Evolutionary conservation across 2,113 vertebrate genomes (phyloP).

Genomic region (Zosterops hypoxanthus): DNA sequence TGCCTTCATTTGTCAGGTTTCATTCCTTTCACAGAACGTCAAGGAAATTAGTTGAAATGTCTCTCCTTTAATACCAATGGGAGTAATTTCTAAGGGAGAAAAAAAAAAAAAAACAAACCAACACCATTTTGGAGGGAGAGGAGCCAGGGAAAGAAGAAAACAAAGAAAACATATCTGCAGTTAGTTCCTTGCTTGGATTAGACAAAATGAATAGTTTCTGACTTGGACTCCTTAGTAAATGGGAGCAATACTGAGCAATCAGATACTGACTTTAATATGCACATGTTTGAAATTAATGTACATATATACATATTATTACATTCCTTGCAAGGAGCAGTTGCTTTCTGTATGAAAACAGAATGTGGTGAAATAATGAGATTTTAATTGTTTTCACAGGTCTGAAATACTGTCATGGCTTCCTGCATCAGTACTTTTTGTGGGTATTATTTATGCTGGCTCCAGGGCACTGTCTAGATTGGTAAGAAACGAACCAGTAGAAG

Average conservation of each 20-base stretch:
- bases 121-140: neutral
- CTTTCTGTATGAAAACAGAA: neutral
- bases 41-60: neutral
- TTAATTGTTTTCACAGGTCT: conserved; percentile 75
- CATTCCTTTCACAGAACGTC: neutral
- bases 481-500: conserved; percentile 40
- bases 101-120: neutral
- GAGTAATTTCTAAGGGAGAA: neutral
- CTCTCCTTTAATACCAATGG: neutral
- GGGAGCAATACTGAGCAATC: neutral
- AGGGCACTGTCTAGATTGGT: conserved; percentile 90
- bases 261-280: neutral
- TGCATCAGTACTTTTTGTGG: conserved; percentile 87
- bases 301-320: neutral
- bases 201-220: neutral
- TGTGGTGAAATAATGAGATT: neutral
- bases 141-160: neutral
- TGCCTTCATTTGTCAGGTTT: neutral
- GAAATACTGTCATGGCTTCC: conserved; percentile 87
- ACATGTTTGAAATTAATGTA: neutral
- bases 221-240: neutral
- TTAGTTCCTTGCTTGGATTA: neutral
- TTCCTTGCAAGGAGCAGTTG: neutral
- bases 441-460: conserved; percentile 93
- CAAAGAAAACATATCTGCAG: neutral